phyloP scores from a whole-genome alignment of 2,888 invertebrate genomes.

The Nymphalis c-album region DNA sequence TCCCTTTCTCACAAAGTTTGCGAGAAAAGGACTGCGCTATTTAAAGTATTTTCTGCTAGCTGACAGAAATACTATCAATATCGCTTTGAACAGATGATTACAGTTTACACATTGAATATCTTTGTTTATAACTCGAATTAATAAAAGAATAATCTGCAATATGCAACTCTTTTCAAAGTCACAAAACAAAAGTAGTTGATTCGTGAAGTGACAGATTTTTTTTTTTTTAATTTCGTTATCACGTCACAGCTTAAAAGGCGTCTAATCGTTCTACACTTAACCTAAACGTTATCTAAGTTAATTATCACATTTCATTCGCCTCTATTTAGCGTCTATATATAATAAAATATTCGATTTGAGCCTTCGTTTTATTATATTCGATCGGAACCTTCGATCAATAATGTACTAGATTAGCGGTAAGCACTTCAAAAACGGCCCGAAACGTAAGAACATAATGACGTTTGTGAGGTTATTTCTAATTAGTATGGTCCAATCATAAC shows the following conservation, averaged over 20 bases:
- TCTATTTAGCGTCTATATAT: constrained; percentile 31
- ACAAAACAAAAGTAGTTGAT: background rate
- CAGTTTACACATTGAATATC: no score
- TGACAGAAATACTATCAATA: no score
- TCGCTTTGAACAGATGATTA: no score
- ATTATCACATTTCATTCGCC: constrained; percentile 37
- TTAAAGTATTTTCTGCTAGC: background rate
- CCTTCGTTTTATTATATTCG: constrained; percentile 36
- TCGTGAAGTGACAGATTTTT: no score
- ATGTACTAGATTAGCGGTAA: no score
- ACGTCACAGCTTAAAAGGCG: background rate
- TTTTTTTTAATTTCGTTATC: background rate
- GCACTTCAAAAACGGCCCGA: no score
- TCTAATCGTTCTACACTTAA: constrained; percentile 7
- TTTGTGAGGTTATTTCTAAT: no score
- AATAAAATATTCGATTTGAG: constrained; percentile 43
- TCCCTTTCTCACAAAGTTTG: background rate
- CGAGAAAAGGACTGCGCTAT: background rate
- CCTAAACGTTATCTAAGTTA: constrained; percentile 13
- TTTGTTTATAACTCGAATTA: background rate
- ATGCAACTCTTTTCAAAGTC: background rate
- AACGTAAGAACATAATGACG: no score
- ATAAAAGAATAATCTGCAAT: background rate
- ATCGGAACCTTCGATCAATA: no score
- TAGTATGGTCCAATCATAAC: no score